These are phyloP conservation scores for Coilia nasus DNA, from an alignment of 2,797 vertebrate species.

Conservation along the genomic window DNA sequence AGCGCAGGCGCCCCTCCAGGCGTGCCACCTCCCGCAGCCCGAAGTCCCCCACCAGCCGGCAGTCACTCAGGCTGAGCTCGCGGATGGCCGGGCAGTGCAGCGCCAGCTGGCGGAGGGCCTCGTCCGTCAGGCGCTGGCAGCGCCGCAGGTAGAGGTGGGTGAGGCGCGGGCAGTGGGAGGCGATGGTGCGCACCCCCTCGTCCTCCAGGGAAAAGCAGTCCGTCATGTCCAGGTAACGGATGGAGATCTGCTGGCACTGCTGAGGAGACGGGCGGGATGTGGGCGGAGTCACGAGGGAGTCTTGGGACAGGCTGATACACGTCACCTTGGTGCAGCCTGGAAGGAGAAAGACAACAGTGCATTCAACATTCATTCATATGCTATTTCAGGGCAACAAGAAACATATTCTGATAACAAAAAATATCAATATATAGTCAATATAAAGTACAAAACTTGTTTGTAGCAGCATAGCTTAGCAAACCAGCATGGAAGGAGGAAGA, in stretches of 20 bases:
- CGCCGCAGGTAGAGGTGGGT: conserved; percentile 95
- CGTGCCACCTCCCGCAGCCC: conserved; percentile 95
- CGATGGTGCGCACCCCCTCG: conserved; percentile 93
- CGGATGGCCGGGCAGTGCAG: conserved; percentile 90
- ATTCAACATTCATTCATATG: background rate
- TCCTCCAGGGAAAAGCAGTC: conserved; percentile 98
- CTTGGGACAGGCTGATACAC: conserved; percentile 92
- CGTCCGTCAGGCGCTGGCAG: conserved; percentile 91
- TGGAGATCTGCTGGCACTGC: conserved; percentile 95
- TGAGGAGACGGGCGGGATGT: conserved; percentile 76
- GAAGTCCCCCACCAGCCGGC: conserved; percentile 91
- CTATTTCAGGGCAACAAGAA: no score
- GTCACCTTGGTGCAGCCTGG: conserved; percentile 98
- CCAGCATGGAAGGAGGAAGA: no score
- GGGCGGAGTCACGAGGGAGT: conserved; percentile 83
- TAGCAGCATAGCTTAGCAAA: background rate
- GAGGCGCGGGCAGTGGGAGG: conserved; percentile 94
- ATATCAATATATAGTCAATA: no score
- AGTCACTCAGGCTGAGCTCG: conserved; percentile 96
- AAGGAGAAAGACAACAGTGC: background rate
- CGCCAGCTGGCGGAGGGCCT: conserved; percentile 91
- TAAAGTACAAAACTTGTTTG: background rate
- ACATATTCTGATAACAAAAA: no score
- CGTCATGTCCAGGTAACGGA: conserved; percentile 97
- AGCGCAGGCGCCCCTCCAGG: conserved; percentile 91